phyloP scores from a whole-genome alignment of 2,888 invertebrate genomes.

The Plusia festucae region DNA sequence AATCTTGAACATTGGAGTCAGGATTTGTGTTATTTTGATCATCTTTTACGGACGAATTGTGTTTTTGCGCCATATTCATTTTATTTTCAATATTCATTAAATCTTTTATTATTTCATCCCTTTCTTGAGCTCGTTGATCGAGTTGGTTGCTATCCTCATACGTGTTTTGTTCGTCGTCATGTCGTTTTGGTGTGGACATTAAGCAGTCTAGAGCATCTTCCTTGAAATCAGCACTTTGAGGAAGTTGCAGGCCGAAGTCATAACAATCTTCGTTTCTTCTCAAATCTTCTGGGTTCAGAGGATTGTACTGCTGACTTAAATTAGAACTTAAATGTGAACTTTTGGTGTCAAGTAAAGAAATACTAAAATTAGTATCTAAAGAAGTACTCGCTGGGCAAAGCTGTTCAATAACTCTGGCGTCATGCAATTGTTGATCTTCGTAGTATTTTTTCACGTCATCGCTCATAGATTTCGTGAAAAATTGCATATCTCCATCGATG shows the following conservation, averaged over 20 bases:
- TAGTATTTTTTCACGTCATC: conserved; percentile 87
- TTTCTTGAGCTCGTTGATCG: conserved; percentile 74
- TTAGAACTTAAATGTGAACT: conserved; percentile 75
- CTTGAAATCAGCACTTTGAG: conserved; percentile 79
- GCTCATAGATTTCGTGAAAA: conserved; percentile 85
- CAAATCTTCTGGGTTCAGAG: conserved; percentile 78
- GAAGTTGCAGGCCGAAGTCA: conserved; percentile 80
- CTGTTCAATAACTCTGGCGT: conserved; percentile 79
- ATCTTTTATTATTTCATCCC: conserved; percentile 84
- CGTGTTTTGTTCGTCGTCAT: conserved; percentile 68
- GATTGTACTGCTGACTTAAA: conserved; percentile 75
- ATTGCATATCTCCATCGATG: conserved; percentile 86
- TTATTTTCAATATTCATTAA: conserved; percentile 84
- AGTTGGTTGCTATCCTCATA: conserved; percentile 68
- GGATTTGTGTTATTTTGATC: conserved; percentile 55
- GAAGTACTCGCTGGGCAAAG: conserved; percentile 80
- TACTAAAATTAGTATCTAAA: conserved; percentile 80
- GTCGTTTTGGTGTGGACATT: conserved; percentile 79
- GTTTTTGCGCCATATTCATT: conserved; percentile 70
- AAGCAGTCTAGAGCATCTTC: conserved; percentile 82
- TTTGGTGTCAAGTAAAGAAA: conserved; percentile 81
- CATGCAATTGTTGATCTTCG: conserved; percentile 80
- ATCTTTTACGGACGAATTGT: conserved; percentile 56
- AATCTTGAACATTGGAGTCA: conserved; percentile 61
- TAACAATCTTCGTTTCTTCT: conserved; percentile 81